Conservation (phyloP, 2,888 invertebrate genomes). For the Neria commutata region DNA sequence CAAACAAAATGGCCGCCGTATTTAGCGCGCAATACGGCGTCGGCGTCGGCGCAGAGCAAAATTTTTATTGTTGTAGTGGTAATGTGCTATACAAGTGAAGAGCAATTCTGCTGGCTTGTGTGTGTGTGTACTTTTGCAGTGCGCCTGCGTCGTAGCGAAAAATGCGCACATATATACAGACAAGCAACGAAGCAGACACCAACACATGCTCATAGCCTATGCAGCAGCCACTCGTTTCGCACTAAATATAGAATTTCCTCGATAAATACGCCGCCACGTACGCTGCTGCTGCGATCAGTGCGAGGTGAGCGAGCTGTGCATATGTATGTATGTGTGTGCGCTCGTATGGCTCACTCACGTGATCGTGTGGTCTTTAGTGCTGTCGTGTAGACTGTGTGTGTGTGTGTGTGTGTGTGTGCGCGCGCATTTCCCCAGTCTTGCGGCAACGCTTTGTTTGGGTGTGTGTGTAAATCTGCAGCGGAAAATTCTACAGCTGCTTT, state of each 20-base stretch:
- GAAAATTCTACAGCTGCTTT: no score
- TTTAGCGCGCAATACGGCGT: no score
- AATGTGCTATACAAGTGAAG: no score
- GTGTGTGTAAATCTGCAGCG: no score
- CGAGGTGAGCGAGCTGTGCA: slow-evolving; percentile 3
- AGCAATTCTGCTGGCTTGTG: not conserved
- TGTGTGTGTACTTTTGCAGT: not conserved
- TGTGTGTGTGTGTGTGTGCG: slow-evolving; percentile 4
- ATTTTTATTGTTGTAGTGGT: no score
- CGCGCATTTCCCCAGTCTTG: not conserved
- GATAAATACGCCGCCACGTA: slow-evolving; percentile 25
- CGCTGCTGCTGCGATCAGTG: no score
- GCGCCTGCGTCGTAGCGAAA: slow-evolving; percentile 9
- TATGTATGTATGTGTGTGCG: slow-evolving; percentile 8
- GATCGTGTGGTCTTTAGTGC: not conserved
- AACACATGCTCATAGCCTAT: slow-evolving; percentile 13
- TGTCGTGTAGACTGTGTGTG: not conserved
- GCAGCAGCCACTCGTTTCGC: slow-evolving; percentile 50
- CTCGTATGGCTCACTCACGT: slow-evolving; percentile 15
- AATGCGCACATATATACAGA: slow-evolving; percentile 1
- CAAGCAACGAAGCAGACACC: not conserved
- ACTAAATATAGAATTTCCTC: slow-evolving; percentile 43
- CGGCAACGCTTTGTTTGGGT: not conserved
- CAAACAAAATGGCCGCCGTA: slow-evolving; percentile 18
- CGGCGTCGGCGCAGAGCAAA: no score